These are phyloP conservation scores for Trichoplax adhaerens DNA, from an alignment of 37 sponge, comb jelly and placozoan species.

Conservation along the genomic window DNA sequence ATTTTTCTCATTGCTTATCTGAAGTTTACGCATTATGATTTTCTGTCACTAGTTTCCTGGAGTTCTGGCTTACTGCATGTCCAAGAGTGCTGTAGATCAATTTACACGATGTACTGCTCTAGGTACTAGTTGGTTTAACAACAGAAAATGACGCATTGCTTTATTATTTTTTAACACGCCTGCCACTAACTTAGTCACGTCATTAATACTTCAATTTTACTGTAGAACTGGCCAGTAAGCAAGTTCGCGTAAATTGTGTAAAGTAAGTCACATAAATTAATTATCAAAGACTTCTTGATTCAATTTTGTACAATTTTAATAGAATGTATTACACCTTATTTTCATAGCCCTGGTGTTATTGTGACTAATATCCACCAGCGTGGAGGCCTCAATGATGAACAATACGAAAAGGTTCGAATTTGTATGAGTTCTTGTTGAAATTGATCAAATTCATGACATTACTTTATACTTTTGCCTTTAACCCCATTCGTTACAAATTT, in stretches of 20 bases:
- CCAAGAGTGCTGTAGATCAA: constrained; percentile 3
- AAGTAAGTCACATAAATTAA: background rate
- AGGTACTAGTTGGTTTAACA: background rate
- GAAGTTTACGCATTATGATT: too few species aligned
- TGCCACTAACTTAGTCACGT: too few species aligned
- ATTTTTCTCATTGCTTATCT: too few species aligned
- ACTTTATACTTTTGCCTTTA: background rate
- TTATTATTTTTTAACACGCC: background rate
- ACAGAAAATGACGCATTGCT: background rate
- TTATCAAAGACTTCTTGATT: too few species aligned
- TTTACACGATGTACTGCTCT: constrained; percentile 7
- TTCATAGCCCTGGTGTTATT: constrained; percentile 6
- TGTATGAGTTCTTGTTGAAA: background rate
- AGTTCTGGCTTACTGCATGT: constrained; percentile 1
- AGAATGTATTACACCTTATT: background rate
- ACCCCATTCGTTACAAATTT: too few species aligned
- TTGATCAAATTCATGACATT: background rate
- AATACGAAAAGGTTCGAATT: background rate
- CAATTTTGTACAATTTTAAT: too few species aligned
- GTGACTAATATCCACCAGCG: background rate
- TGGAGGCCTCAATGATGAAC: background rate
- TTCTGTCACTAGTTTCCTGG: constrained; percentile 3
- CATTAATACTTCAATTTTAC: background rate
- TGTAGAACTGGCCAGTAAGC: constrained; percentile 4
- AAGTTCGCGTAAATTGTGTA: constrained; percentile 4